Base-by-base conservation (phyloP, 2,797 vertebrate species). In the Pyrocephalus nanus region DNA sequence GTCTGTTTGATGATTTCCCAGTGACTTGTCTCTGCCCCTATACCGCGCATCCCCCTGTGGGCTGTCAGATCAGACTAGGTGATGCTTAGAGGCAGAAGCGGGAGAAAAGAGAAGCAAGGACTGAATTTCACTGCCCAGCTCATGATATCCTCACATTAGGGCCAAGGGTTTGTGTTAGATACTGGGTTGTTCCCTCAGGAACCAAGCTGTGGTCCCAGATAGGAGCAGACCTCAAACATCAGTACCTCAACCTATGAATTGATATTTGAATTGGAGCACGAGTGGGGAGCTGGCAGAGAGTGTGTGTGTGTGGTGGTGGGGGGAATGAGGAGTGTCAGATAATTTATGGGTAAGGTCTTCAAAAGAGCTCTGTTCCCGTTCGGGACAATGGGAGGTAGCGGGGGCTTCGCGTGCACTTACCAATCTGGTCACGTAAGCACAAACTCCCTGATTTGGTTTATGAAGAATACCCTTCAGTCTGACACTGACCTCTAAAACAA, bases 401-500 rank as follows among this genome's bases (percentile, higher is more conserved):
- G 95, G 92, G 80, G 83, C 86, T 94, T 87, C 3, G 2, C 48
- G 73, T 9, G 78, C 60, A 75, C 83, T 97, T 97, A 71, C 90
- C 88, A 97, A 94, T 76, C 96, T 16, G 95, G 80, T 96, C 94
- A 96, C 96, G 96, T 97, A 96, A 76, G 95, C 96, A 54, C 91
- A 93, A 90, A 84, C 29, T 91, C 95, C 95, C 92, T 51, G 92
- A 65, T 67, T 54, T 42, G 82, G 95, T 73, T 80, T 36, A 79
- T 92, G 95, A 97, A 92, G 91, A 96, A 96, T 95, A 93, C 92
- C 94, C 96, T 96, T 94, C 95, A 94, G 94, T 95, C 91, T 96
- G 95, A 96, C 95, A 97, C 90, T 95, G 96, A 94, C 95, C 92
- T 95, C 96, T 93, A 95, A 96, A 92, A 96, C 95, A 96, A 97